Evolutionary conservation across 2,113 vertebrate genomes (phyloP).

Genomic region (Limanda limanda): DNA sequence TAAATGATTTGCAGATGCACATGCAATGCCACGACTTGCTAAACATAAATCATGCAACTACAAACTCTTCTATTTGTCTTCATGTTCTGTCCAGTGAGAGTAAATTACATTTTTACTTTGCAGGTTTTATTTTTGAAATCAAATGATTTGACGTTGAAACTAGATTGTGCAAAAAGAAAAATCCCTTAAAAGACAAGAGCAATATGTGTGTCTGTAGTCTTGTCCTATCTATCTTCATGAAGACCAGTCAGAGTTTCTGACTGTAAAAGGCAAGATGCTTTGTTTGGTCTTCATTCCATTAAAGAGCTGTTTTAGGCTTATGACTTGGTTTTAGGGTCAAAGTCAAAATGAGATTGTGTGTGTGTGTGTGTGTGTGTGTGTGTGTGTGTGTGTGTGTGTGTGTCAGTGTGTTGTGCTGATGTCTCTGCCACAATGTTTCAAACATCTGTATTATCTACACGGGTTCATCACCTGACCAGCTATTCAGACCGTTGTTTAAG

Average conservation of each 20-base stretch:
- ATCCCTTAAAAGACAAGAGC: background rate
- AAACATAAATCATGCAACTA: too few relatives aligned
- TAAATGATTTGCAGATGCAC: too few relatives aligned
- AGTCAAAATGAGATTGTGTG: background rate
- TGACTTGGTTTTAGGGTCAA: background rate
- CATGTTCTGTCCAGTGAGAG: background rate
- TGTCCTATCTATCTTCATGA: background rate
- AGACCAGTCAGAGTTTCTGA: background rate
- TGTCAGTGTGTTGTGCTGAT: too few relatives aligned
- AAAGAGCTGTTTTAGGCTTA: slow-evolving; percentile 4
- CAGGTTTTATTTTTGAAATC: background rate
- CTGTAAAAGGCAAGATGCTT: background rate
- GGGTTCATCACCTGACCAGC: slow-evolving; percentile 48
- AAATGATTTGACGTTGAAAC: too few relatives aligned
- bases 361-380: too few relatives aligned
- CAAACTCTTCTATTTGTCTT: background rate
- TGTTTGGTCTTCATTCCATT: background rate
- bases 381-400: too few relatives aligned
- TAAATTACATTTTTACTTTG: too few relatives aligned
- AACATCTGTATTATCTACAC: too few relatives aligned
- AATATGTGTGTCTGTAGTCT: background rate
- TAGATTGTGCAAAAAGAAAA: too few relatives aligned
- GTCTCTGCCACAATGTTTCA: too few relatives aligned
- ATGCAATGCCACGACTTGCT: too few relatives aligned
- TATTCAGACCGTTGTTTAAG: slow-evolving; percentile 12